These are phyloP conservation scores for Sturnus vulgaris DNA, from an alignment of 2,113 vertebrate genomes.

Conservation along the genomic window DNA sequence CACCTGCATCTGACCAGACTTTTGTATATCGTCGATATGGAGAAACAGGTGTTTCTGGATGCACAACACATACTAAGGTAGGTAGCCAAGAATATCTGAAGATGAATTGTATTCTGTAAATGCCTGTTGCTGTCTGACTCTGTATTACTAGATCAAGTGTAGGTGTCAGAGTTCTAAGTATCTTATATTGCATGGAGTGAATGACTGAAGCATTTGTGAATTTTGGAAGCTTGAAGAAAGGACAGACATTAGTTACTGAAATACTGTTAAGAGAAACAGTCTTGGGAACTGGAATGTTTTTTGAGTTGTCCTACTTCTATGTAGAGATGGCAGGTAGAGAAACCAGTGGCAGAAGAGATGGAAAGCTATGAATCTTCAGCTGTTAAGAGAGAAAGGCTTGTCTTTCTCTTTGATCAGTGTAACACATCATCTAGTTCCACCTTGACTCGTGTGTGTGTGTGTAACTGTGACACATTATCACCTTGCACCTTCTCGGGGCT, in stretches of 20 bases:
- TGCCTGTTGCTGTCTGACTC: background rate
- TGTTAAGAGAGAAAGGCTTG: background rate
- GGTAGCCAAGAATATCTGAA: background rate
- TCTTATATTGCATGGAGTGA: background rate
- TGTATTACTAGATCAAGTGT: background rate
- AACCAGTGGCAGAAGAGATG: background rate
- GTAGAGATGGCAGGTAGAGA: background rate
- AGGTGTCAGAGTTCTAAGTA: background rate
- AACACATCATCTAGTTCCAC: background rate
- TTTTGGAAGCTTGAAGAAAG: background rate
- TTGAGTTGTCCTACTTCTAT: background rate
- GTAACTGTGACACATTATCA: background rate
- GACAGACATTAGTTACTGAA: background rate
- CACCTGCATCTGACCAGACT: background rate
- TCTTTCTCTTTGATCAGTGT: background rate
- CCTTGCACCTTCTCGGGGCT: background rate
- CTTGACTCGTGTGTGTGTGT: background rate
- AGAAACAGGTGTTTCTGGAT: background rate
- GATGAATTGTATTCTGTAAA: background rate
- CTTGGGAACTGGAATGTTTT: background rate
- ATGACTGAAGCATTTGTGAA: background rate
- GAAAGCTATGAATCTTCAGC: background rate
- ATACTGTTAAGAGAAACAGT: background rate
- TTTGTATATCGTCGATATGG: fast-evolving
- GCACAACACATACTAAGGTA: background rate